phyloP scores from a whole-genome alignment of 2,797 vertebrate genomes.

The Macropus fuliginosus region DNA sequence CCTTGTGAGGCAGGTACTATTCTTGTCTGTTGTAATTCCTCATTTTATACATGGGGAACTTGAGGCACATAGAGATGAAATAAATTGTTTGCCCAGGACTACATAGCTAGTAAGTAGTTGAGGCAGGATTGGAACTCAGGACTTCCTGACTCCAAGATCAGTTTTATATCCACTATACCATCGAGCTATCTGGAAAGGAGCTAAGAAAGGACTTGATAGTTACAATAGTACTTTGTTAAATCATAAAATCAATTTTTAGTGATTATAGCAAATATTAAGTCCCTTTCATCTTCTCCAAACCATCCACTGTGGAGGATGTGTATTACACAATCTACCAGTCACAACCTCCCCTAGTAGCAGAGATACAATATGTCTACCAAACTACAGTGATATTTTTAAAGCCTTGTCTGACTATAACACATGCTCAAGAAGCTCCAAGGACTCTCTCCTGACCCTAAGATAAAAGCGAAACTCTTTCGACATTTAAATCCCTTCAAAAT shows the following conservation, averaged over 20 bases:
- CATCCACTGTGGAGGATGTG: neutral
- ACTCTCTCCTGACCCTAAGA: neutral
- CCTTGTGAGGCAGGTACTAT: no score
- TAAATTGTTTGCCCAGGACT: neutral
- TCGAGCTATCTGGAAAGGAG: neutral
- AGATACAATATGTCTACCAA: neutral
- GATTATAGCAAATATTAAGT: neutral
- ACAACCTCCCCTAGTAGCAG: neutral
- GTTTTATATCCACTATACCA: neutral
- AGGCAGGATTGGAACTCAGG: neutral
- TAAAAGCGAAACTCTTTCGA: neutral
- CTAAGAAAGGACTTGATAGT: neutral
- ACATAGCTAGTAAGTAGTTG: neutral
- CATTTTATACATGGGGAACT: no score
- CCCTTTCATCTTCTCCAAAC: neutral
- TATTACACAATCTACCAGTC: no score
- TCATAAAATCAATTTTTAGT: neutral
- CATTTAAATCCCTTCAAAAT: neutral
- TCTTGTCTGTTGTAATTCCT: no score
- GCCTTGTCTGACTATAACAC: neutral
- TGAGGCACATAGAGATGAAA: no score
- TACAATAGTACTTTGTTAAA: neutral
- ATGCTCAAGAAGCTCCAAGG: neutral
- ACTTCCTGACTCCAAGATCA: neutral
- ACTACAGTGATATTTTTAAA: neutral